Evolutionary conservation across 92 coral and sea anemone species (phyloP).

Genomic region (Porites cylindrica): DNA sequence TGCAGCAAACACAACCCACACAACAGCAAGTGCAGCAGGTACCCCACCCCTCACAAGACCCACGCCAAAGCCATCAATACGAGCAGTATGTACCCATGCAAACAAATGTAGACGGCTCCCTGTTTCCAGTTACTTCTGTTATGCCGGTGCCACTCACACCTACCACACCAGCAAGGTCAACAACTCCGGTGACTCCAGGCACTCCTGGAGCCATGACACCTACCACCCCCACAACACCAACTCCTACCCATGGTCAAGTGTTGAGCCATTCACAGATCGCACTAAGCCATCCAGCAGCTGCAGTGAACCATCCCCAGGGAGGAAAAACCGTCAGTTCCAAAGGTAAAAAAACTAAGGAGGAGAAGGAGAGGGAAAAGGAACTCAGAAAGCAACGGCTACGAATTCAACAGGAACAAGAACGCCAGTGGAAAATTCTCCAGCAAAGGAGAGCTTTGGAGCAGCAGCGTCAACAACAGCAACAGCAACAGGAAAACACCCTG

Average conservation of each 20-base stretch:
- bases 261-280: slow-evolving; percentile 45
- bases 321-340: slow-evolving; percentile 52
- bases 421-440: slow-evolving; percentile 98
- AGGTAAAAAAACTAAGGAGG: slow-evolving; percentile 86
- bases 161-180: slow-evolving; percentile 59
- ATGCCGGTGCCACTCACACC: slow-evolving; percentile 67
- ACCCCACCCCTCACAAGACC: slow-evolving; percentile 26
- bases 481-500: slow-evolving; percentile 85
- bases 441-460: slow-evolving; percentile 94
- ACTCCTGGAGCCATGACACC: slow-evolving; percentile 75
- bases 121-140: slow-evolving; percentile 41
- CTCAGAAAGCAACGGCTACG: slow-evolving; percentile 81
- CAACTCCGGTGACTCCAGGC: slow-evolving; percentile 64
- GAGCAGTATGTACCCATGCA: slow-evolving; percentile 38
- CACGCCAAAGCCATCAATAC: slow-evolving; percentile 36
- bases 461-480: slow-evolving; percentile 94
- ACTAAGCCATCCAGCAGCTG: slow-evolving; percentile 15
- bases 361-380: slow-evolving; percentile 93
- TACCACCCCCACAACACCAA: slow-evolving; percentile 65
- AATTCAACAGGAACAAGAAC: slow-evolving; percentile 94
- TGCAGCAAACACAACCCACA: slow-evolving; percentile 29
- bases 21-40: slow-evolving; percentile 19
- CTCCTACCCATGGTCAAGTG: slow-evolving; percentile 38
- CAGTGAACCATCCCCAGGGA: slow-evolving; percentile 27
- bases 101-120: slow-evolving; percentile 14